Evolutionary conservation across 2,888 invertebrate species (phyloP).

Genomic region (Gnatocerus cornutus): DNA sequence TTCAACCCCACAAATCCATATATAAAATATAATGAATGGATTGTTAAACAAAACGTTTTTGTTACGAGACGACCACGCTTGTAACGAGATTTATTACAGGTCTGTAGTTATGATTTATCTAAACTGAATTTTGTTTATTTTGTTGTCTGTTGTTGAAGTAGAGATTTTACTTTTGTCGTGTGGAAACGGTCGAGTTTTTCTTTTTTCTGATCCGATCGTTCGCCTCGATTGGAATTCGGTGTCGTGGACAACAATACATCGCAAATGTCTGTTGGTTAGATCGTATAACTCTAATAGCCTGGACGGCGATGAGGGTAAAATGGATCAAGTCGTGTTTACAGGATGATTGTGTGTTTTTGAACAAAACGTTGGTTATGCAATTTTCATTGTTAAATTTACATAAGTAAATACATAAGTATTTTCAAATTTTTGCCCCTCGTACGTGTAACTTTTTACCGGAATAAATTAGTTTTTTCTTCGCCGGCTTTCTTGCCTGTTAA

Average conservation of each 20-base stretch:
- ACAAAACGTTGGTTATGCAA: no score
- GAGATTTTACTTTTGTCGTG: background rate
- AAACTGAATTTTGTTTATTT: background rate
- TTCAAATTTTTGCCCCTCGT: background rate
- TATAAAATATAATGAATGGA: slow-evolving; percentile 26
- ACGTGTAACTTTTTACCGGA: background rate
- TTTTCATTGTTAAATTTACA: no score
- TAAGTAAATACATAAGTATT: no score
- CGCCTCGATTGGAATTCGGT: slow-evolving; percentile 24
- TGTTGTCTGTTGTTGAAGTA: background rate
- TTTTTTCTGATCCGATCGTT: no score
- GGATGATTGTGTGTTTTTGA: no score
- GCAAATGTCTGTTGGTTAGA: slow-evolving; percentile 36
- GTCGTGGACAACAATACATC: slow-evolving; percentile 31
- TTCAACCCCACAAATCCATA: slow-evolving; percentile 19
- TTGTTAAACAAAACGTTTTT: slow-evolving; percentile 39
- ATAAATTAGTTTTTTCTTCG: slow-evolving; percentile 3
- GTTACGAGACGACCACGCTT: background rate
- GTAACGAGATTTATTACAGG: slow-evolving; percentile 18
- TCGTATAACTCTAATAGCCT: slow-evolving; percentile 45
- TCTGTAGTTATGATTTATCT: background rate
- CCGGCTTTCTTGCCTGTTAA: background rate
- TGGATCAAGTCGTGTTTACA: slow-evolving; percentile 34
- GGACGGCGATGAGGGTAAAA: slow-evolving; percentile 11
- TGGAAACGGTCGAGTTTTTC: background rate